Conservation (phyloP, 2,888 invertebrate genomes). For the Lasioglossum marginatum region DNA sequence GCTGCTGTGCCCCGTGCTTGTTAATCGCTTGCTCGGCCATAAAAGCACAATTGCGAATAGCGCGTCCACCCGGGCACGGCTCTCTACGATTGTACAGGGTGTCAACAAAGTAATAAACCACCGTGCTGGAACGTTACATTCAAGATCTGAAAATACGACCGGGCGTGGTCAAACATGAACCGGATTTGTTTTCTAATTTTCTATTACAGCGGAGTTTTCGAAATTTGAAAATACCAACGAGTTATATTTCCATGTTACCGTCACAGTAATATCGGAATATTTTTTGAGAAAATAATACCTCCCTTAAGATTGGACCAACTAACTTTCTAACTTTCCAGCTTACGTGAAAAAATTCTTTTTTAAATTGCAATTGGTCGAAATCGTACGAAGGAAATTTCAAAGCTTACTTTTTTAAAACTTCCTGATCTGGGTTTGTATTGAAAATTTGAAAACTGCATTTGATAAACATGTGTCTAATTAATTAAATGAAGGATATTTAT, state of each 20-base stretch:
- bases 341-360: no score
- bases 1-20: conserved; percentile 31
- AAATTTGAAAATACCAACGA: no score
- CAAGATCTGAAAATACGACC: not conserved
- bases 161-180: not conserved
- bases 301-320: no score
- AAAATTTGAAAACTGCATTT: no score
- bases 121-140: not conserved
- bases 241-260: not conserved
- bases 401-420: no score
- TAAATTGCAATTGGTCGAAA: no score
- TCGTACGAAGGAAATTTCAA: no score
- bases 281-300: no score
- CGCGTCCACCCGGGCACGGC: conserved; percentile 11
- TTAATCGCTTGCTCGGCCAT: conserved; percentile 51
- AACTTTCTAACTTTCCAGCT: no score
- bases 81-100: not conserved
- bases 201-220: not conserved
- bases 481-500: no score
- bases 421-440: no score
- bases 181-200: not conserved
- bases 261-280: not conserved
- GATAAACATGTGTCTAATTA: no score
- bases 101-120: not conserved
- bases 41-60: conserved; percentile 49